Base-by-base conservation (phyloP, 2,797 vertebrate species). In the Tympanoctomys barrerae region DNA sequence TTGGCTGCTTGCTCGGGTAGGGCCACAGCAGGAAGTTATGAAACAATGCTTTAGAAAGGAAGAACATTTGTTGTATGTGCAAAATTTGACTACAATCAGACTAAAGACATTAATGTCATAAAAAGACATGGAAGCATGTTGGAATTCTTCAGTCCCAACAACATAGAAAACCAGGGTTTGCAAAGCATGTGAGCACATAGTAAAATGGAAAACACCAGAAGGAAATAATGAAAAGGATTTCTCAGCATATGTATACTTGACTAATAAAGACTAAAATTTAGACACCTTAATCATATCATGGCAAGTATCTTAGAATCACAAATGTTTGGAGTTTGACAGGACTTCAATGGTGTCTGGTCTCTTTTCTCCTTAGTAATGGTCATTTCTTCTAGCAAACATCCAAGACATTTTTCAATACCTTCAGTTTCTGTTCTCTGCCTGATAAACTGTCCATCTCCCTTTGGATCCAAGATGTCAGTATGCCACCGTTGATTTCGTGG, bases 71-170 rank as follows among this genome's bases (percentile, higher is more conserved):
- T n/a, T 31, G 42, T 39, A 84, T 4, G 21, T 70, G 39, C 9
- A 92, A 95, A 89, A 75, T 46, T 90, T 91, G 16, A 91, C 62
- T 57, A 49, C 52, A 42, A 87, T 88, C 39, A 89, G 26, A 52
- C n/a, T 66, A 54, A 95, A 91, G 54, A 78, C 57, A 73, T 52
- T 70, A 91, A 77, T 64, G 13, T 77, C 28, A 7, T 73, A 33
- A 81, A 92, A 93, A 59, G 46, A 16, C 22, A 22, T 31, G 2
- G 36, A 26, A 62, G 73, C 24, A 83, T 22, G 33, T n/a, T n/a
- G 19, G 2, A 68, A 7, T 77, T 61, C n/a, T 59, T 86, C 19
- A 92, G 33, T 7, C 42, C 0, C 19, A 68, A 87, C 66, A 78
- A 1, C 5, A 49, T 4, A 49, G 36, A 64, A 70, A 59, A 95